Evolutionary conservation across 2,113 vertebrate species (phyloP).

Genomic region (Alethe diademata): DNA sequence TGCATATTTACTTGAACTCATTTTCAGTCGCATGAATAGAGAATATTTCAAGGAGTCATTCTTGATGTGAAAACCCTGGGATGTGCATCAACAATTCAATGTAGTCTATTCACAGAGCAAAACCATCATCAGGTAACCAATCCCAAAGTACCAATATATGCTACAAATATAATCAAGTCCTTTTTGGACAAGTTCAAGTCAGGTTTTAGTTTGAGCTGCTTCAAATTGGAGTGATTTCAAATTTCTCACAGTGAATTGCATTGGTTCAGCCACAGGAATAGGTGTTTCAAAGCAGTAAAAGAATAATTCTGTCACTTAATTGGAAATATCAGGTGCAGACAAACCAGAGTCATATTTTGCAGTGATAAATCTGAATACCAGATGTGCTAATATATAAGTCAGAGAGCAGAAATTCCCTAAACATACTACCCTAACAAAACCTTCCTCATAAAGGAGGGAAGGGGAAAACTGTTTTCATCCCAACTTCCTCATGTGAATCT

Average conservation of each 20-base stretch:
- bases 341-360: not conserved
- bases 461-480: not conserved
- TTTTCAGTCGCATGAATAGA: not conserved
- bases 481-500: not conserved
- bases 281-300: not conserved
- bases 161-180: not conserved
- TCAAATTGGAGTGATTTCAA: not conserved
- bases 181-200: not conserved
- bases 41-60: not conserved
- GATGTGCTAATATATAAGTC: not conserved
- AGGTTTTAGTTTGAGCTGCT: not conserved
- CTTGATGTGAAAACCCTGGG: not conserved
- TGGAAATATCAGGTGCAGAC: not conserved
- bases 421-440: not conserved
- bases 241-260: not conserved
- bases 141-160: not conserved
- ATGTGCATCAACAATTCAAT: not conserved
- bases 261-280: not conserved
- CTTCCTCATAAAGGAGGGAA: not conserved
- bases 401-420: not conserved
- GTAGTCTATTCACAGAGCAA: not conserved
- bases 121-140: not conserved
- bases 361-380: not conserved
- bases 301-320: not conserved
- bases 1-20: not conserved